A percentile compares a stretch with the other conserved stretches of the same genome.
Evolutionary conservation across 2,113 vertebrate genomes (phyloP).

Genomic region (Chionomys nivalis): DNA sequence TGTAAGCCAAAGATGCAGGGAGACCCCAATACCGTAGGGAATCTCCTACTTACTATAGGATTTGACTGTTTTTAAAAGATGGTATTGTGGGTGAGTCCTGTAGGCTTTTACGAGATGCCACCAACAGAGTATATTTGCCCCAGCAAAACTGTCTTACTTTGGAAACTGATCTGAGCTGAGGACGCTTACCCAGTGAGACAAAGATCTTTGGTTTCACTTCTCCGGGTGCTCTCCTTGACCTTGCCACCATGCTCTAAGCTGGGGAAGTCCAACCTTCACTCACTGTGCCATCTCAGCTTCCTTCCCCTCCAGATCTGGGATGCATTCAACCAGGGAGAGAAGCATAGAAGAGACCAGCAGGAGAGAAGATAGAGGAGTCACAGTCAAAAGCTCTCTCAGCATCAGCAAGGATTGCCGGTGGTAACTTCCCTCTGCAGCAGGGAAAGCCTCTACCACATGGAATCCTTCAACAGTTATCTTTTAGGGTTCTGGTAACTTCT

Average conservation of each 20-base stretch:
- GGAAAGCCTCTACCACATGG: background rate
- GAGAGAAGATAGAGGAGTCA: background rate
- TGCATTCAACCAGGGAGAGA: background rate
- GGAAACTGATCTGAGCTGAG: background rate
- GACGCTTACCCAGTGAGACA: background rate
- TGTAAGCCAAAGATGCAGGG: background rate
- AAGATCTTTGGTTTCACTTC: background rate
- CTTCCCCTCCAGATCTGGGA: background rate
- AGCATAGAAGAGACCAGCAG: background rate
- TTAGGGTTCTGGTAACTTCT: background rate
- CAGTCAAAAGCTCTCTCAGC: background rate
- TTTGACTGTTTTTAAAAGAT: background rate
- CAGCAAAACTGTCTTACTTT: background rate
- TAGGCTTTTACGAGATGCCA: background rate
- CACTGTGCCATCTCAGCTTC: background rate
- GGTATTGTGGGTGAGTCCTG: background rate
- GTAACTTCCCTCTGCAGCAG: background rate
- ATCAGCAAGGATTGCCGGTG: background rate
- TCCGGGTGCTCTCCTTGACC: background rate
- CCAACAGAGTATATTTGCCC: background rate
- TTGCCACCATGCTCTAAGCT: background rate
- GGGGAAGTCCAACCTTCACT: background rate
- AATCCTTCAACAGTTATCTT: background rate
- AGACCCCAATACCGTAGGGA: background rate
- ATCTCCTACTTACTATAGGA: background rate